Evolutionary conservation across 1,140 invertebrate species (phyloP).

Genomic region (Lamellibrachia luymesi): DNA sequence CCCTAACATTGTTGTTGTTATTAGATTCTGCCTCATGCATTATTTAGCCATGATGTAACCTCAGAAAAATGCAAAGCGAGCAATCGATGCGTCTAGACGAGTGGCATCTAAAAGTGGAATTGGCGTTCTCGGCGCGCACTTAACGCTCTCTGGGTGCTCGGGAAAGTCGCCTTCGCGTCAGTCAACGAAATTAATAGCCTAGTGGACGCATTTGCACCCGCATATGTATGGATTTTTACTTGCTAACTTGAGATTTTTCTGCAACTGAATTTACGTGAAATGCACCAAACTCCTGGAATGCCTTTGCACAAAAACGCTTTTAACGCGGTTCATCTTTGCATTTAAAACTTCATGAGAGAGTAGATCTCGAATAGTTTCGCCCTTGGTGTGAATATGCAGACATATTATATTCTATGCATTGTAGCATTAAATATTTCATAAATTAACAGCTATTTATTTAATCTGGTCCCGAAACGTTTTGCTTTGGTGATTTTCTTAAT

Average conservation of each 20-base stretch:
- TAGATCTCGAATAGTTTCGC: too few species aligned
- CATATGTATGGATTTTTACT: background rate
- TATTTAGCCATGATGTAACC: background rate
- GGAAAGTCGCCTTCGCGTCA: background rate
- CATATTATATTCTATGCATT: background rate
- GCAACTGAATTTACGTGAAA: background rate
- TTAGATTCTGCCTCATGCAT: background rate
- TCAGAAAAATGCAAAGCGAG: background rate
- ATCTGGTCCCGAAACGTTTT: too few species aligned
- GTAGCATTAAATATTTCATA: background rate
- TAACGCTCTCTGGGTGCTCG: background rate
- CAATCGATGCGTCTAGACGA: background rate
- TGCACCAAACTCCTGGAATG: background rate
- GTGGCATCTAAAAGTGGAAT: background rate
- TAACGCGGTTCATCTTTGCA: background rate
- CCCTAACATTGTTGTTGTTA: background rate
- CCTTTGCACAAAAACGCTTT: background rate
- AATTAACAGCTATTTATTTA: background rate
- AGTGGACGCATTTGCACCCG: background rate
- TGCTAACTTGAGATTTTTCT: background rate
- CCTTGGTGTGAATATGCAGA: too few species aligned
- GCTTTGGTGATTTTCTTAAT: too few species aligned
- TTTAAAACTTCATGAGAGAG: background rate
- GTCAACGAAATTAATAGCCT: background rate
- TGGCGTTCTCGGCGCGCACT: background rate